Conservation (phyloP, 2,113 vertebrate genomes). For the Varanus salvator region DNA sequence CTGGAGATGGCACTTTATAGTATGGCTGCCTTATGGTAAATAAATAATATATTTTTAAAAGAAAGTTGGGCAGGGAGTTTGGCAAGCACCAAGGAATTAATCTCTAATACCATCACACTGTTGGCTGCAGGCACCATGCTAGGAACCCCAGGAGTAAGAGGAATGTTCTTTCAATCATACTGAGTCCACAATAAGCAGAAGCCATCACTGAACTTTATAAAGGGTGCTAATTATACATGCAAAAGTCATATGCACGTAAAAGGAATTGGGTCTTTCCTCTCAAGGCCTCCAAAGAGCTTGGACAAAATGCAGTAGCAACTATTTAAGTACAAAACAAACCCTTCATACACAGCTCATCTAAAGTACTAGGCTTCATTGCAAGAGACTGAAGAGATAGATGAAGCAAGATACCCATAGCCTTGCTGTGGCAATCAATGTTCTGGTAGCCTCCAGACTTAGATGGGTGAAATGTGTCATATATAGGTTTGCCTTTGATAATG, state of each 20-base stretch:
- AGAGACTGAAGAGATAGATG: background rate
- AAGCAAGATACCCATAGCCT: background rate
- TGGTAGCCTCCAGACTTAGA: background rate
- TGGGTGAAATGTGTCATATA: background rate
- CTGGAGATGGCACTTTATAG: too few relatives aligned
- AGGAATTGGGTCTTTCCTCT: background rate
- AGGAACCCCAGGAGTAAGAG: background rate
- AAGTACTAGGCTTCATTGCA: background rate
- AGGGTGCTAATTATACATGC: background rate
- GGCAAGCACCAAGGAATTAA: too few relatives aligned
- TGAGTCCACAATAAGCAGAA: background rate
- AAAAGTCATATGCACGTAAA: background rate
- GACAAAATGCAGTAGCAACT: background rate
- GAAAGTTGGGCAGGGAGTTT: too few relatives aligned
- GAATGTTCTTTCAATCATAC: background rate
- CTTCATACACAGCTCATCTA: background rate
- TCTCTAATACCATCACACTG: too few relatives aligned
- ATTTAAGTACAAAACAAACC: background rate
- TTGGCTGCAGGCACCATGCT: too few relatives aligned
- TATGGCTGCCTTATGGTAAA: too few relatives aligned
- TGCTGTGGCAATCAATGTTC: background rate
- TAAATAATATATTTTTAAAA: too few relatives aligned
- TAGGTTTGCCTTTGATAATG: background rate
- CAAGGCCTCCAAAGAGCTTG: background rate
- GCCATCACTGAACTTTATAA: background rate